Evolutionary conservation across 2,113 vertebrate species (phyloP), one percentile per base, ranked within the genome.

Genomic region (Pavo muticus): DNA sequence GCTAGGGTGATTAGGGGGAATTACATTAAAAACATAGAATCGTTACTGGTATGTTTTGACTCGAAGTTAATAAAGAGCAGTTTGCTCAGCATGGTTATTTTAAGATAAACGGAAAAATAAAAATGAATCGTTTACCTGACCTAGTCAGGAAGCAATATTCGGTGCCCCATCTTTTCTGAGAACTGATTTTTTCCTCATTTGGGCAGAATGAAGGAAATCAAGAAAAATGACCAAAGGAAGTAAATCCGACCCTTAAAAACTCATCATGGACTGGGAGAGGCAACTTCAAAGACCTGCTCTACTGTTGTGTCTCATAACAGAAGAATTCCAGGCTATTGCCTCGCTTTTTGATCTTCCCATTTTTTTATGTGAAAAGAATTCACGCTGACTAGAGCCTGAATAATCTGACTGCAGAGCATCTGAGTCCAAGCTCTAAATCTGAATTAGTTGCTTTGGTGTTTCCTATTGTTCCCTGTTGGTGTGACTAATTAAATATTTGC

Each of bases 1-100:
- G 44, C 87, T 82, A n/a, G 63, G 75, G 72, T 93, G 79, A 89
- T 96, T 94, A 93, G 93, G 94, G 56, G 37, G 63, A 95, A 95
- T 93, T 94, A 87, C 42, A 42, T 64, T 95, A 72, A 93, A 96
- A 94, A 91, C 3, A 5, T 30, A 79, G 81, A 86, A 57, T 27
- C 69, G 39, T 91, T 85, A 54, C 59, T 88, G 67, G 80, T 54
- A 37, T 95, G 88, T 90, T 94, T 93, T 91, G 85, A 88, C 65
- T 94, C 70, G 61, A 48, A 95, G 82, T 95, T 94, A 88, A 83
- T 67, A 35, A 77, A 70, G 40, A 94, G 21, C 48, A 45, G 65
- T 93, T 95, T 94, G 67, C 40, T 79, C 63, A 84, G 70, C 72
- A 59, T 76, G 57, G 83, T 78, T 96, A 90, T 93, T 93, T 91